Base-by-base conservation (phyloP, 2,113 vertebrate species). In the Perca fluviatilis region DNA sequence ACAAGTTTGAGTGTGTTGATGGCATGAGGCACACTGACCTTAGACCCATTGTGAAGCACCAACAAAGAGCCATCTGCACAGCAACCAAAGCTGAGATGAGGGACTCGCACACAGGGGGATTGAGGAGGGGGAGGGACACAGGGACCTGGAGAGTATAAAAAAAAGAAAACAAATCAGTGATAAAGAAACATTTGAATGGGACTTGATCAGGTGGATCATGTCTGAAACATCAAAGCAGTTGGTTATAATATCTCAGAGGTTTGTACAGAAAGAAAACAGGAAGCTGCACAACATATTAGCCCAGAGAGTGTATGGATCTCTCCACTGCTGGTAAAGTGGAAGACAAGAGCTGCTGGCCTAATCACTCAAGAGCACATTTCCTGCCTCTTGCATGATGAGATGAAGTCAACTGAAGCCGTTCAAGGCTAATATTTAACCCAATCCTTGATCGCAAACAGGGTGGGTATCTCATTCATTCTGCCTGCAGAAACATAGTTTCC, bases 31-130 rank as follows among this genome's bases (percentile, higher is more conserved):
- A 80, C 88, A 86, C 88, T 93, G 92, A 95, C 94, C 95, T 93
- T 89, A 86, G 92, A 79, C 84, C 93, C 84, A 95, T 96, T 95
- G 95, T 96, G 91, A 92, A 88, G 86, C 84, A 87, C 86, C 91
- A 95, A 96, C 95, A 96, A 96, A 95, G 95, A 95, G 87, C 95
- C 95, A 96, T 96, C 95, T 96, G 95, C 95, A 94, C 90, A 78
- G 92, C 90, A 95, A 95, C 93, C 89, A 90, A 80, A 90, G 91
- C 90, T 77, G 82, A 94, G 91, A 92, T 85, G 82, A 84, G 91
- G 90, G 91, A 93, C 88, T 85, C 40, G 10, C 88, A 88, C 82
- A 89, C 86, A 82, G 58, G 84, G 92, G 88, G 88, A 86, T 62
- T 27, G 50, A 72, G 43, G 65, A 43, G 80, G 80, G 84, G 67